These are phyloP conservation scores for Drosophila mayaguana DNA, from an alignment of 2,888 invertebrate genomes.

Conservation along the genomic window DNA sequence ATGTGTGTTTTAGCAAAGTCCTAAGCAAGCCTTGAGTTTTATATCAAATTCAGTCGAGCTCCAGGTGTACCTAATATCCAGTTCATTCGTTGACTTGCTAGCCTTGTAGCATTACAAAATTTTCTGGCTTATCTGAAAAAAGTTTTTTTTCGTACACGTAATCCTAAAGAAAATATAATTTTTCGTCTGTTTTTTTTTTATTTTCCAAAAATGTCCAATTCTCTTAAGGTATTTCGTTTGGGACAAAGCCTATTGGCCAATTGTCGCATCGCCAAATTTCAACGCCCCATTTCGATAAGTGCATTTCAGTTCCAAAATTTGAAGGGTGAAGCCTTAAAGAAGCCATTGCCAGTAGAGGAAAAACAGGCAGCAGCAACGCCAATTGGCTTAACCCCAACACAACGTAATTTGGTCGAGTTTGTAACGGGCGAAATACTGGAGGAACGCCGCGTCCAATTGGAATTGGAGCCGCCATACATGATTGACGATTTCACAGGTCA, in stretches of 20 bases:
- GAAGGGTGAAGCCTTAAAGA: slow-evolving; percentile 22
- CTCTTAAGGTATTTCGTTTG: slow-evolving; percentile 29
- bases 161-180: not conserved
- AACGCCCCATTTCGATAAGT: slow-evolving; percentile 26
- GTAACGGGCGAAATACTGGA: slow-evolving; percentile 49
- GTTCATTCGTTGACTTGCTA: slow-evolving; percentile 29
- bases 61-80: not conserved
- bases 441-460: slow-evolving; percentile 48
- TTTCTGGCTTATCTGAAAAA: slow-evolving; percentile 22
- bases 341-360: slow-evolving; percentile 17
- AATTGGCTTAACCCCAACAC: slow-evolving; percentile 15
- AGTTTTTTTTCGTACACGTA: slow-evolving; percentile 1
- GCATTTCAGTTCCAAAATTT: slow-evolving; percentile 32
- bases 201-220: slow-evolving; percentile 28
- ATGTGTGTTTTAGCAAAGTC: not conserved
- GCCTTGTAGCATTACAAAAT: slow-evolving; percentile 36
- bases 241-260: slow-evolving; percentile 7
- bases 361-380: not conserved
- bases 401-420: slow-evolving; percentile 44
- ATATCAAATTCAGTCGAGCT: not conserved
- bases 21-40: slow-evolving; percentile 23
- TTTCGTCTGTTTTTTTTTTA: slow-evolving; percentile 6
- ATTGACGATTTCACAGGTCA: slow-evolving; percentile 37
- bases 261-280: slow-evolving; percentile 20
- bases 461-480: slow-evolving; percentile 31